Conservation (phyloP, 2,113 vertebrate species). For the Myanophis thanlyinensis region DNA sequence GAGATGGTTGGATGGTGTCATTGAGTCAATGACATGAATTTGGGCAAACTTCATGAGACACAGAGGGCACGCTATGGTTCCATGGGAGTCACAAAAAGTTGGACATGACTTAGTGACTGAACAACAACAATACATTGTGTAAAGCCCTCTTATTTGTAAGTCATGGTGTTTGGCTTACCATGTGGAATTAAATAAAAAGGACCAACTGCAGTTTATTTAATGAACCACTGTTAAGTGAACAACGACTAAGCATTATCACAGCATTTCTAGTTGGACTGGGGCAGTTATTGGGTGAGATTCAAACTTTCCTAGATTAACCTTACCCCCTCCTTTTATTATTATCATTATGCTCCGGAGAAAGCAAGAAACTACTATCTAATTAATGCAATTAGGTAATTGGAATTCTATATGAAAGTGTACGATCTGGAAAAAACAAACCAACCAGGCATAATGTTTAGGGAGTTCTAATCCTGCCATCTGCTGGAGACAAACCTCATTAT, state of each 20-base stretch:
- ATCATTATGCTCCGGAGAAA: neutral
- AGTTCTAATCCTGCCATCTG: slow-evolving; percentile 28
- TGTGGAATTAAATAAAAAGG: neutral
- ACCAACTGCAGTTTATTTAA: neutral
- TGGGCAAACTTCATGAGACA: too few relatives aligned
- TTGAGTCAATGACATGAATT: neutral
- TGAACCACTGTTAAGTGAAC: neutral
- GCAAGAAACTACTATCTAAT: neutral
- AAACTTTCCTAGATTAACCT: neutral
- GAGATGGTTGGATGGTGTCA: too few relatives aligned
- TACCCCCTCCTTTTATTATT: neutral
- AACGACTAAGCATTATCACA: neutral
- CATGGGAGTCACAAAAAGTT: neutral
- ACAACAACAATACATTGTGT: neutral
- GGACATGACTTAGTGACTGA: neutral
- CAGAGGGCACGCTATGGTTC: neutral
- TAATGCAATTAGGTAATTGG: neutral
- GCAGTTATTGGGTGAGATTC: neutral
- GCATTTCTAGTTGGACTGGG: neutral
- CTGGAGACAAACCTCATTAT: slow-evolving; percentile 14
- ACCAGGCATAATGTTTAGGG: neutral
- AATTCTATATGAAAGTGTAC: neutral
- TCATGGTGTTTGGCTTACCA: neutral
- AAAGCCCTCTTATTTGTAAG: neutral
- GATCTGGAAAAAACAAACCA: neutral